Percentiles rank a stretch among this genome's conserved stretches.
phyloP scores from a whole-genome alignment of 1,140 invertebrate genomes.

The Periplaneta americana region DNA sequence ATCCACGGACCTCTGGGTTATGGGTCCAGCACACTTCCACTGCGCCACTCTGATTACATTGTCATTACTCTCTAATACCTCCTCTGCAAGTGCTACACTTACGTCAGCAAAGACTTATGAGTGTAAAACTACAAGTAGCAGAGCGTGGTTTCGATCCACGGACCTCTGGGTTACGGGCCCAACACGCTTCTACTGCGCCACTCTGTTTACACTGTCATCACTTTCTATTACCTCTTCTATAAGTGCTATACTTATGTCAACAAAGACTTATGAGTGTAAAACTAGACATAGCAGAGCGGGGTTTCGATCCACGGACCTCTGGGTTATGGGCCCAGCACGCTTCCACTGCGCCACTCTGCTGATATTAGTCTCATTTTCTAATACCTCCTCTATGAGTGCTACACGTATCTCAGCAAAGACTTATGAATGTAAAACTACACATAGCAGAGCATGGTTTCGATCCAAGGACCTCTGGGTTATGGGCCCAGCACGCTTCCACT shows the following conservation, averaged over 20 bases:
- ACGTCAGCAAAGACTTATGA: no score
- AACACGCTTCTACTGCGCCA: slow-evolving; percentile 89
- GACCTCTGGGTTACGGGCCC: slow-evolving; percentile 92
- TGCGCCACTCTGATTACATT: not conserved
- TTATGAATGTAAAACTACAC: no score
- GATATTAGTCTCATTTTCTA: no score
- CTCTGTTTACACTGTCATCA: no score
- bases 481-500: slow-evolving; percentile 19
- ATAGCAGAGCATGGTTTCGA: slow-evolving; percentile 18
- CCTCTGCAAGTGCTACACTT: no score
- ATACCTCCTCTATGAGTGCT: no score
- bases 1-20: slow-evolving; percentile 19
- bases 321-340: slow-evolving; percentile 89
- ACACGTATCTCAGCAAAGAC: no score
- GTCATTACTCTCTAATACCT: no score
- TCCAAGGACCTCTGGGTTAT: slow-evolving; percentile 18
- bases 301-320: slow-evolving; percentile 96
- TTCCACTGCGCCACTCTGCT: slow-evolving; percentile 89
- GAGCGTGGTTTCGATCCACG: slow-evolving; percentile 94
- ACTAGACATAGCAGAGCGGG: slow-evolving; percentile 73
- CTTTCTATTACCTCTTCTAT: no score
- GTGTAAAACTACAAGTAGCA: slow-evolving; percentile 50
- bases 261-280: no score
- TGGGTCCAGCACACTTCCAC: slow-evolving; percentile 15
- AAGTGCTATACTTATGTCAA: no score